Percentiles rank a stretch among this genome's conserved stretches.
Conservation (phyloP, 2,888 invertebrate genomes). For the Monochamus alternatus region DNA sequence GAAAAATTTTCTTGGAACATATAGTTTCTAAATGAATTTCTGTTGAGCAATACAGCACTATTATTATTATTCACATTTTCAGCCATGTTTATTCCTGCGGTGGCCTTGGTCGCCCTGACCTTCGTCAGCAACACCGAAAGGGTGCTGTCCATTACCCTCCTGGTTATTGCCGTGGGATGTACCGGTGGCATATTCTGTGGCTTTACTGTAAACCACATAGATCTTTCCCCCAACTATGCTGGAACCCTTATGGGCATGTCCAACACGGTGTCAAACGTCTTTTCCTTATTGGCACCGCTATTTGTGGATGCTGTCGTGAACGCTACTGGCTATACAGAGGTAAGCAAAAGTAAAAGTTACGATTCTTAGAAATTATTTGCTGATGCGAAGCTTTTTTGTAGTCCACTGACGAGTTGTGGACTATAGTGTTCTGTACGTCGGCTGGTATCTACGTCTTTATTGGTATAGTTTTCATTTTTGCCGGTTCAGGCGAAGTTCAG, state of each 20-base stretch:
- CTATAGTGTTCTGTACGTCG: constrained; percentile 26
- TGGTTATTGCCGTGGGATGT: constrained; percentile 81
- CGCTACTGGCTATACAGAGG: constrained; percentile 72
- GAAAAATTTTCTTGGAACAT: no score
- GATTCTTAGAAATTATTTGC: no score
- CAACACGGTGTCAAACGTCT: constrained; percentile 82
- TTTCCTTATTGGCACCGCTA: constrained; percentile 85
- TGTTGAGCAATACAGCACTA: no score
- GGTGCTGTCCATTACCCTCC: constrained; percentile 77
- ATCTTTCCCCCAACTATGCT: constrained; percentile 86
- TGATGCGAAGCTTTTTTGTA: constrained; percentile 19
- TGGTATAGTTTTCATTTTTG: constrained; percentile 42
- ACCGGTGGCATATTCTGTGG: constrained; percentile 79
- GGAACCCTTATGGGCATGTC: constrained; percentile 89
- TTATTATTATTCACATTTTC: constrained; percentile 72
- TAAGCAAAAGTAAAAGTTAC: constrained; percentile 65
- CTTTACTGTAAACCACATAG: constrained; percentile 85
- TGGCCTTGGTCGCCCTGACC: constrained; percentile 77
- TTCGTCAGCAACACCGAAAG: constrained; percentile 71
- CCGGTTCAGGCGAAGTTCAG: constrained; percentile 49
- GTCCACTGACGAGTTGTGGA: constrained; percentile 32
- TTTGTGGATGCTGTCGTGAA: constrained; percentile 79
- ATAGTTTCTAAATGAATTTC: no score
- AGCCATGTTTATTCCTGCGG: constrained; percentile 73
- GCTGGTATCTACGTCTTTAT: constrained; percentile 41